These are phyloP conservation scores for Callyntrura sp. DNA, from an alignment of 2,888 invertebrate genomes.

Conservation along the genomic window DNA sequence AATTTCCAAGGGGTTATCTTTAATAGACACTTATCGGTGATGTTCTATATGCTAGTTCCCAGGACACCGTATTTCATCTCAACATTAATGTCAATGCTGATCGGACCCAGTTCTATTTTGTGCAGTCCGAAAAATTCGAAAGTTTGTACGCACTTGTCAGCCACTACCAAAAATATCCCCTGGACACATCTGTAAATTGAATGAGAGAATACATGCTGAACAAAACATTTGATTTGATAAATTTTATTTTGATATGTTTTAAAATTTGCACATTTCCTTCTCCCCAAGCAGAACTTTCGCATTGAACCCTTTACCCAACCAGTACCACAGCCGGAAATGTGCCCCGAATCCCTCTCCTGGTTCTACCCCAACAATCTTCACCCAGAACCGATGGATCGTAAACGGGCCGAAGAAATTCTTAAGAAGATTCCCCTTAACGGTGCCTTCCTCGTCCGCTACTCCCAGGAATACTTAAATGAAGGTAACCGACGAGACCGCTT, in stretches of 20 bases:
- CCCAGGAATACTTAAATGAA: constrained; percentile 52
- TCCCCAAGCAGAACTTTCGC: constrained; percentile 92
- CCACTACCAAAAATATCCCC: constrained; percentile 93
- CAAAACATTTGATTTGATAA: too few relatives aligned
- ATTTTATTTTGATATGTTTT: background rate
- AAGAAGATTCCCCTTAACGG: constrained; percentile 81
- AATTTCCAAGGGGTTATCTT: too few relatives aligned
- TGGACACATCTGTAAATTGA: constrained; percentile 90
- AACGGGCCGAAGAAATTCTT: constrained; percentile 80
- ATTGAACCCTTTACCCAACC: constrained; percentile 93
- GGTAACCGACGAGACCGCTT: constrained; percentile 86
- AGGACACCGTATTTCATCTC: too few relatives aligned
- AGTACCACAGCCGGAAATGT: constrained; percentile 96
- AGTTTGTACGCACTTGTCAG: constrained; percentile 96
- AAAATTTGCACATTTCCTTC: constrained; percentile 6
- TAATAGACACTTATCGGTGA: too few relatives aligned
- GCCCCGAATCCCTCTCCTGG: constrained; percentile 87
- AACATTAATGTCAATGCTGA: too few relatives aligned
- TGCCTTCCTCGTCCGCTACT: constrained; percentile 81
- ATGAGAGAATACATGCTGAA: background rate
- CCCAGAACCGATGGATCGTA: constrained; percentile 75
- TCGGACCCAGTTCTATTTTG: constrained; percentile 91
- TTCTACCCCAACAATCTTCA: constrained; percentile 77
- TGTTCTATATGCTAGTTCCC: too few relatives aligned
- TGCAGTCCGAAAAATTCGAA: constrained; percentile 94